Evolutionary conservation across 2,797 vertebrate genomes (phyloP).

Genomic region (Oreochromis mossambicus): DNA sequence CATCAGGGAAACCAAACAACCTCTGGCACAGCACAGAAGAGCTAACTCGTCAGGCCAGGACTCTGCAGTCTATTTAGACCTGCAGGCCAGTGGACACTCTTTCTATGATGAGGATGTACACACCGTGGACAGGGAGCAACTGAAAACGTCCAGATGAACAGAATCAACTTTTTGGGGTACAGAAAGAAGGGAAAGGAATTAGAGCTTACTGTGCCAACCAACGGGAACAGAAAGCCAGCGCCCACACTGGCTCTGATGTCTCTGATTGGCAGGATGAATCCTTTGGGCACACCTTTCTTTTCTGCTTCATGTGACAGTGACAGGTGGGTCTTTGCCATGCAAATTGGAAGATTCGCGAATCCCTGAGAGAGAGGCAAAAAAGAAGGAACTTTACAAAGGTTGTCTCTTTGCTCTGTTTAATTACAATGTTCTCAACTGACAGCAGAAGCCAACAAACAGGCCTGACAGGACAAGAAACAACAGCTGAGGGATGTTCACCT

Average conservation of each 20-base stretch:
- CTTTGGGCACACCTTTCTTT: slow-evolving; percentile 90
- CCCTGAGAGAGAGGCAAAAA: slow-evolving; percentile 73
- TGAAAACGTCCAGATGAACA: neutral
- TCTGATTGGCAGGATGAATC: slow-evolving; percentile 90
- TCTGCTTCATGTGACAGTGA: slow-evolving; percentile 95
- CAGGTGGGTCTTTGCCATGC: slow-evolving; percentile 98
- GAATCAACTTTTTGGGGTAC: neutral
- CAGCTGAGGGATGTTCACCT: slow-evolving; percentile 70
- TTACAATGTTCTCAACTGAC: neutral
- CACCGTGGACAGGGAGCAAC: neutral
- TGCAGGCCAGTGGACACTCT: no score
- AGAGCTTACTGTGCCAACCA: slow-evolving; percentile 89
- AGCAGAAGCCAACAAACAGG: neutral
- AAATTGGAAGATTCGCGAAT: slow-evolving; percentile 90
- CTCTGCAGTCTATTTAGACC: no score
- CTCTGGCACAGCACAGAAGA: neutral
- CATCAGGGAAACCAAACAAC: neutral
- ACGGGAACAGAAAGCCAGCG: slow-evolving; percentile 90
- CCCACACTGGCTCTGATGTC: slow-evolving; percentile 94
- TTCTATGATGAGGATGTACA: no score
- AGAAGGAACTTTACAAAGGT: neutral
- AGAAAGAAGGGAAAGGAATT: neutral
- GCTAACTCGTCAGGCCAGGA: fast-evolving
- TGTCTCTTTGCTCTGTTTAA: neutral
- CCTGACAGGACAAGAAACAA: neutral